Percentiles rank a stretch among this genome's conserved stretches.
phyloP scores from a whole-genome alignment of 2,113 vertebrate genomes.

The Rhinogobius similis region DNA sequence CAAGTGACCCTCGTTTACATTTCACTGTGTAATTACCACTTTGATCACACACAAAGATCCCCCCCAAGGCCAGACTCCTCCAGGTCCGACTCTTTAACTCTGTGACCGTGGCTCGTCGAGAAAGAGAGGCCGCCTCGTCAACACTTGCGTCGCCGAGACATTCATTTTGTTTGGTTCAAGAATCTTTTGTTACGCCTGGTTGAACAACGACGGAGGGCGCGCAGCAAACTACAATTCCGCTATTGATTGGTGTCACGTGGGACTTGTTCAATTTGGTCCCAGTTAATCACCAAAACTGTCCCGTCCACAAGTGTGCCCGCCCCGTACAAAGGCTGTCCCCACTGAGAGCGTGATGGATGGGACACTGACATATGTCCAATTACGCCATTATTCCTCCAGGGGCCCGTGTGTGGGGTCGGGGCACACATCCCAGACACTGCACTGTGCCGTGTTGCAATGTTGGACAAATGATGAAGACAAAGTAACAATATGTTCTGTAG shows the following conservation, averaged over 20 bases:
- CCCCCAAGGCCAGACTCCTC: slow-evolving; percentile 25
- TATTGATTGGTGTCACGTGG: slow-evolving; percentile 10
- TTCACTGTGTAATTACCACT: neutral
- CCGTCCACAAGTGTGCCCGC: neutral
- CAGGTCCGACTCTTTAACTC: slow-evolving; percentile 23
- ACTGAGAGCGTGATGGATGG: slow-evolving; percentile 38
- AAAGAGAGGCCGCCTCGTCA: too few relatives aligned
- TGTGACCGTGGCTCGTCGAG: slow-evolving; percentile 23
- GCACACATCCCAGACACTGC: neutral
- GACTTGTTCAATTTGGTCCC: slow-evolving; percentile 4
- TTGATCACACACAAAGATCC: slow-evolving; percentile 11
- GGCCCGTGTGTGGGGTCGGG: neutral
- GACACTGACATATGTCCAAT: slow-evolving; percentile 26
- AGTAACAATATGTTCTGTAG: neutral
- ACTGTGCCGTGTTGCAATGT: neutral
- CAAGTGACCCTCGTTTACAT: too few relatives aligned
- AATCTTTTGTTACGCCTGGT: neutral
- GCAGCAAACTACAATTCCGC: neutral
- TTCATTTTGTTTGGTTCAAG: too few relatives aligned
- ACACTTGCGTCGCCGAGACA: too few relatives aligned
- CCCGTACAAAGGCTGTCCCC: slow-evolving; percentile 47
- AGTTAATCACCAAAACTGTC: slow-evolving; percentile 11
- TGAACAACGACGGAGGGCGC: neutral
- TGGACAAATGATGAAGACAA: neutral
- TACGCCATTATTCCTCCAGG: slow-evolving; percentile 26